Evolutionary conservation across 2,113 vertebrate species (phyloP), one percentile per base, ranked within the genome.

Genomic region (Nanger granti): DNA sequence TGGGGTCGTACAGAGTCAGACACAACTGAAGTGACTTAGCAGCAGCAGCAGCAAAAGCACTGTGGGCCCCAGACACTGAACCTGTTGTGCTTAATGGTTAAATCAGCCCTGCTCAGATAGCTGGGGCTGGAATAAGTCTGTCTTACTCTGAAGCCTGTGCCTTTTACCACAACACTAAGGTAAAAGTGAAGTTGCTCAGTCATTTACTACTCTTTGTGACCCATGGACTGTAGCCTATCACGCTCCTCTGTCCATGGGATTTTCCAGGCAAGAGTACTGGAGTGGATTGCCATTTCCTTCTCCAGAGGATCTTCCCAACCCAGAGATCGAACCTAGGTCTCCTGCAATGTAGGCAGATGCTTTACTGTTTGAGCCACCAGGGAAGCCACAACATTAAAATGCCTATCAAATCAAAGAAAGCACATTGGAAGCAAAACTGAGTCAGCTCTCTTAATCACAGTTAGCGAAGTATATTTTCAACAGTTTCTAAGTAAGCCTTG

Each of bases 401-500:
- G 10, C 8, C 37, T 73, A 4, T 28, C 24, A 20, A 80, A 24
- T 54, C 83, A 69, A 69, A 87, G 60, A 93, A 89, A 29, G 9
- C 12, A 24, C 1, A 44, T 0, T 1, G 41, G 52, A 90, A 29
- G 47, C 47, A 60, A 87, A 91, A n/a, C 0, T 52, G 41, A 80
- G 5, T 13, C 4, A 55, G 15, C 69, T 76, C 76, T 62, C 31
- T 62, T 44, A 37, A n/a, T 41, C 85, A 62, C 13, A 44, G 49
- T 64, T 66, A 57, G 73, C 54, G 64, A 20, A 26, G 3, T 62
- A 66, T 76, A 79, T 83, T 90, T 95, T 94, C 20, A 84, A 76
- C 20, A 93, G 54, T 76, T 89, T 87, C 34, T 80, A 87, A 87
- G 60, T 91, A 69, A 41, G 55, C 87, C 52, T 59, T 80, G 73